Evolutionary conservation across 1,140 invertebrate species (phyloP).

Genomic region (Anoplophora glabripennis): DNA sequence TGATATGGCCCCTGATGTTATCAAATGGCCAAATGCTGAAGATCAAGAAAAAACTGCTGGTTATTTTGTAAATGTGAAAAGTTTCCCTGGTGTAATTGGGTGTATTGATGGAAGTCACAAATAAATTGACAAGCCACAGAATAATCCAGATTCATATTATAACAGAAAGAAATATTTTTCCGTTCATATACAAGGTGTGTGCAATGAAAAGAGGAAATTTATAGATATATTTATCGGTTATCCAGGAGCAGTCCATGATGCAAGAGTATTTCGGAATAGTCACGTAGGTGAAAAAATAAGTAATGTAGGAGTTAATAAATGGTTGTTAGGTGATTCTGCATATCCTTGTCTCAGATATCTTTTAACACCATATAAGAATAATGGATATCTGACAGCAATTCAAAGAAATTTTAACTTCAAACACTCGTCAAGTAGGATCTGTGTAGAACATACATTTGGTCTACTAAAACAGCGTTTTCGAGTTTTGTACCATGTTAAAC

Average conservation of each 20-base stretch:
- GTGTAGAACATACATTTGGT: no score
- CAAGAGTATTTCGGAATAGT: not conserved
- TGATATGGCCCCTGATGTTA: not conserved
- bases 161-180: constrained; percentile 25
- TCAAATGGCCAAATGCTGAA: not conserved
- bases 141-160: constrained; percentile 21
- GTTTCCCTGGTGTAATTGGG: constrained; percentile 17
- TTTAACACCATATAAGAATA: no score
- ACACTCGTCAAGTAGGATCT: no score
- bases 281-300: not conserved
- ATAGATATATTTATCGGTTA: constrained; percentile 20
- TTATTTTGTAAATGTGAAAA: constrained; percentile 1
- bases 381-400: no score
- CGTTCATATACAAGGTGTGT: constrained; percentile 22
- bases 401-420: no score
- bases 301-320: no score
- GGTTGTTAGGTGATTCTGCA: not conserved
- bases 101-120: constrained; percentile 21
- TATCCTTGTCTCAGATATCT: no score
- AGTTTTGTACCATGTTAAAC: no score
- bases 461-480: no score
- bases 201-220: constrained; percentile 21
- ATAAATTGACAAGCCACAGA: constrained; percentile 11
- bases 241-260: constrained; percentile 19
- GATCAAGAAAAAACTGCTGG: not conserved